Evolutionary conservation across 2,797 vertebrate species (phyloP).

Genomic region (Sparidentex hasta): DNA sequence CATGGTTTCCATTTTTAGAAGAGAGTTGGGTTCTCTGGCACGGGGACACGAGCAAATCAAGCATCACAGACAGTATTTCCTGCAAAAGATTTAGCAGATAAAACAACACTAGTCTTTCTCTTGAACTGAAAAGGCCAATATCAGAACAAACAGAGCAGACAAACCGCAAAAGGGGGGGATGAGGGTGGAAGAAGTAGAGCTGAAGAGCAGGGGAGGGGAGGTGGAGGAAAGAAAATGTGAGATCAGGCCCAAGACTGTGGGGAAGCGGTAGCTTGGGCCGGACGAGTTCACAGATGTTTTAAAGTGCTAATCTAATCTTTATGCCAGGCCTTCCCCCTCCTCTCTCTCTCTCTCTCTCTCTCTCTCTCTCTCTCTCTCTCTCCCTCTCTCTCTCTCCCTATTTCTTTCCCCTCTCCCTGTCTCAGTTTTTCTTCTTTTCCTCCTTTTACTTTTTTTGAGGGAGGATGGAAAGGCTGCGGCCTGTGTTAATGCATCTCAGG

Average conservation of each 20-base stretch:
- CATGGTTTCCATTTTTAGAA: not conserved
- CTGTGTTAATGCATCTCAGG: constrained; percentile 85
- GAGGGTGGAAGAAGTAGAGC: constrained; percentile 33
- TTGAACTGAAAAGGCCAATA: constrained; percentile 33
- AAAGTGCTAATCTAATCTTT: constrained; percentile 90
- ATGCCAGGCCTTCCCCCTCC: constrained; percentile 85
- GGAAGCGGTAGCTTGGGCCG: constrained; percentile 81
- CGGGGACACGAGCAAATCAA: not conserved
- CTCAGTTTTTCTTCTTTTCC: constrained; percentile 59
- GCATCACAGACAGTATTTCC: not conserved
- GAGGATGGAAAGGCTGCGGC: constrained; percentile 74
- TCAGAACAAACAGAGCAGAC: constrained; percentile 46
- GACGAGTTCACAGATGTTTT: constrained; percentile 89
- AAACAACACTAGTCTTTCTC: not conserved
- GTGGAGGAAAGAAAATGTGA: constrained; percentile 72
- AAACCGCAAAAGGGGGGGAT: constrained; percentile 40
- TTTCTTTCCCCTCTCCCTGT: constrained; percentile 60
- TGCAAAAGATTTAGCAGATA: constrained; percentile 7
- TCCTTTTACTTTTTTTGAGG: constrained; percentile 63
- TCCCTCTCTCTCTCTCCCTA: not conserved
- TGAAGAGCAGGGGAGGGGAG: constrained; percentile 42
- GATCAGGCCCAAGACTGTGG: constrained; percentile 81
- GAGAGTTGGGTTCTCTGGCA: not conserved
- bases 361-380: constrained; percentile 38
- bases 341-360: constrained; percentile 36